phyloP scores from a whole-genome alignment of 92 coral and sea anemone species.

The Blastomussa wellsi region DNA sequence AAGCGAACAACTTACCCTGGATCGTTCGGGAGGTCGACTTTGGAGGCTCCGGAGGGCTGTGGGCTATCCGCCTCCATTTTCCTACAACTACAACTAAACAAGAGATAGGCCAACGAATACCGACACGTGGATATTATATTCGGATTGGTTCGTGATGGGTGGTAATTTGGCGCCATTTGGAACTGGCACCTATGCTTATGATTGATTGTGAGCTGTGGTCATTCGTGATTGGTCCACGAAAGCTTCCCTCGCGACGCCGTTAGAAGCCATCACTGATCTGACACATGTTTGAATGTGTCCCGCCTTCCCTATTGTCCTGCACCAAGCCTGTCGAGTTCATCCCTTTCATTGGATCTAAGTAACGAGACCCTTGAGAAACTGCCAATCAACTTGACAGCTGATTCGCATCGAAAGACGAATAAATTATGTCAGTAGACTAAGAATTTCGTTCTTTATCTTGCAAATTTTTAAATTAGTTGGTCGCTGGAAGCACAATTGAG shows the following conservation, averaged over 20 bases:
- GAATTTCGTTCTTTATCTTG: conserved; percentile 27
- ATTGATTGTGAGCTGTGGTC: conserved; percentile 74
- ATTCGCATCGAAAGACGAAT: conserved; percentile 38
- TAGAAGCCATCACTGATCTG: conserved; percentile 68
- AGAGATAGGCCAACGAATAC: conserved; percentile 83
- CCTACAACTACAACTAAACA: conserved; percentile 99
- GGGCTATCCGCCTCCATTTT: conserved; percentile 95
- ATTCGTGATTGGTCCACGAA: conserved; percentile 74
- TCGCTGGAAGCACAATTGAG: neutral
- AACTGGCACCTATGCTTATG: conserved; percentile 93
- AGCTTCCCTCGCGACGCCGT: conserved; percentile 68
- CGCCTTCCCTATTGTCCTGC: conserved; percentile 77
- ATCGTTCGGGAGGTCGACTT: conserved; percentile 93
- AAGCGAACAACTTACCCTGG: conserved; percentile 84
- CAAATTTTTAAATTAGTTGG: conserved; percentile 20
- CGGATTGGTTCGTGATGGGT: conserved; percentile 97
- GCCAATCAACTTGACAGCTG: conserved; percentile 57
- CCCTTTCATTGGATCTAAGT: conserved; percentile 40
- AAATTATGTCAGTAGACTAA: conserved; percentile 40
- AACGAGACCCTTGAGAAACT: conserved; percentile 27
- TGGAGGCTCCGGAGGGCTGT: conserved; percentile 91
- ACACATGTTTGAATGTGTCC: conserved; percentile 67
- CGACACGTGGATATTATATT: conserved; percentile 96
- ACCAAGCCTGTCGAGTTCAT: conserved; percentile 69
- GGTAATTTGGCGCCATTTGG: conserved; percentile 99